Base-by-base conservation (phyloP, 2,888 invertebrate species). In the Endomychus coccineus region DNA sequence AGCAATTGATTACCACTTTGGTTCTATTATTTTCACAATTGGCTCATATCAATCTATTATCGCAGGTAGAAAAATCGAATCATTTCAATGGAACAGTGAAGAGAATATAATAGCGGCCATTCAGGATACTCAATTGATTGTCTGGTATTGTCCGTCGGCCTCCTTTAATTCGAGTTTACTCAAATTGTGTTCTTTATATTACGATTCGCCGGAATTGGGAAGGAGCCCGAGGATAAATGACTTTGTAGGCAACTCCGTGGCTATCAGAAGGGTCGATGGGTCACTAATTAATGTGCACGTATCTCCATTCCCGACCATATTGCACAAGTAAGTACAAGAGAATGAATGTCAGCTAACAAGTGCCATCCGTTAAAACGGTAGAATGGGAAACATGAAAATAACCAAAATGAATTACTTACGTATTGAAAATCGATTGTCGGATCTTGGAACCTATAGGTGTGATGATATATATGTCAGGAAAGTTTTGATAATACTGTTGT, bases 241-340 rank as follows among this genome's bases (percentile, higher is more conserved):
- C 51, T 88, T 94, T 54, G 78, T 87, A 51, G 88, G 89, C 40
- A 87, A 87, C 40, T 79, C 86, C 36, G 79, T 91, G 1, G 82
- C 83, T 1, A 75, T 97, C 30, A 77, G 92, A 41, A 78, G 91
- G 24, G 83, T 84, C 0, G 92, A 96, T 56, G 97, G 97, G 0
- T 87, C 94, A 1, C 64, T 90, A 7, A 70, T 95, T 16, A 80
- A 79, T 42, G 68, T 80, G 4, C 74, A 80, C 0, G 73, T 86
- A 27, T 80, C 85, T 0, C 78, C 83, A 0, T 86, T 85, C 55
- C 71, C 77, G 2, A 71, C 73, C 34, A 69, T 77, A 41, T 57
- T 78, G 25, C 67, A 75, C 4, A 61, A 56, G 62, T 64, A 49
- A 46, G 40, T 6, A 19, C 6, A 19, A 6, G n/a, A n/a, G n/a